Evolutionary conservation across 1,140 invertebrate genomes (phyloP).

Genomic region (Maniola jurtina): DNA sequence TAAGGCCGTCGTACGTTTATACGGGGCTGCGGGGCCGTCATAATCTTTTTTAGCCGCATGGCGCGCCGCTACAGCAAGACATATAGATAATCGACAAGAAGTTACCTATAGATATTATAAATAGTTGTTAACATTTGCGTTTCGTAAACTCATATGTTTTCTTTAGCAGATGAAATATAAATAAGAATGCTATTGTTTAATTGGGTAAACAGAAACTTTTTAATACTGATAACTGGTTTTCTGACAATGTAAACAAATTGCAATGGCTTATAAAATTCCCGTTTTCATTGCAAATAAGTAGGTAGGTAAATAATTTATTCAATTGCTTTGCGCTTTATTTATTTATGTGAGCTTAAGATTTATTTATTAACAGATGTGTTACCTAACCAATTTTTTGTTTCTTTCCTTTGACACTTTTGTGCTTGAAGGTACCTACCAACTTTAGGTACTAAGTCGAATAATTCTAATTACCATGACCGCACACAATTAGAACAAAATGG

Average conservation of each 20-base stretch:
- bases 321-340: not conserved
- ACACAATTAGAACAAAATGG: not conserved
- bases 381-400: too few species aligned
- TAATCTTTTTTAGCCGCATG: constrained; percentile 76
- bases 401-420: too few species aligned
- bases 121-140: constrained; percentile 34
- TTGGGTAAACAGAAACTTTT: constrained; percentile 14
- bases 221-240: constrained; percentile 3
- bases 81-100: constrained; percentile 60
- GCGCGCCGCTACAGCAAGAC: constrained; percentile 57
- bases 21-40: constrained; percentile 59
- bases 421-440: too few species aligned
- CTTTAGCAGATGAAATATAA: constrained; percentile 26
- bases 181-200: not conserved
- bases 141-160: constrained; percentile 28
- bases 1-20: constrained; percentile 56
- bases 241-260: constrained; percentile 12
- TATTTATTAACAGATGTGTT: too few species aligned
- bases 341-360: not conserved
- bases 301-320: not conserved
- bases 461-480: not conserved
- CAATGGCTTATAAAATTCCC: not conserved
- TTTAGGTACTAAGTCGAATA: too few species aligned
- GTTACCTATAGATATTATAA: constrained; percentile 43
- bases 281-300: not conserved